phyloP scores from a whole-genome alignment of 2,113 vertebrate species.

The Agapornis roseicollis region DNA sequence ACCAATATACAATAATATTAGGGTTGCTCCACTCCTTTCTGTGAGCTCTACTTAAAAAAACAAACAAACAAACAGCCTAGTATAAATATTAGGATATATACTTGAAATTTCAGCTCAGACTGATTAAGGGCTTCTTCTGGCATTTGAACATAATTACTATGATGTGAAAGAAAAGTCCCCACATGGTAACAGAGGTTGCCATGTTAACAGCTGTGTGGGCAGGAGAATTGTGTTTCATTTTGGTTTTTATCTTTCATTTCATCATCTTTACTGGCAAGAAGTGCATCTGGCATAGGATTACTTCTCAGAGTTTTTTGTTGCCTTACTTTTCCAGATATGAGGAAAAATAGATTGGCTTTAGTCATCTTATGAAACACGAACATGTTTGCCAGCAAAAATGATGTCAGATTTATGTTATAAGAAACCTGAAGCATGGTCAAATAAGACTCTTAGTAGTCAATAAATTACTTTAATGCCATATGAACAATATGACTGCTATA shows the following conservation, averaged over 20 bases:
- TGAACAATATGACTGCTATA: not conserved
- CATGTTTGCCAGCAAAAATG: not conserved
- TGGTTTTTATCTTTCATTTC: constrained; percentile 57
- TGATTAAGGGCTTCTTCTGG: not conserved
- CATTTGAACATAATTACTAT: constrained; percentile 28
- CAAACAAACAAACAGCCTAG: not conserved
- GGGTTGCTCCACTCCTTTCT: not conserved
- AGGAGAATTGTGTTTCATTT: constrained; percentile 49
- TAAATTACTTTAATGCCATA: constrained; percentile 3
- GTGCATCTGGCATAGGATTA: constrained; percentile 21
- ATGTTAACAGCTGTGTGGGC: constrained; percentile 12
- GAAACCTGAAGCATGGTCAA: not conserved
- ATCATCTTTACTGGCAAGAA: not conserved
- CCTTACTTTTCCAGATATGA: not conserved
- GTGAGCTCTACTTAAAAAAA: not conserved
- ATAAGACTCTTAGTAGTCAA: not conserved
- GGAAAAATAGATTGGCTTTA: not conserved
- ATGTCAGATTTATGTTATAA: not conserved
- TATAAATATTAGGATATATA: not conserved
- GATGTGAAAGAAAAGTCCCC: constrained; percentile 53
- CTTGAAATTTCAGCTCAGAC: not conserved
- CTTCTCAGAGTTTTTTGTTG: not conserved
- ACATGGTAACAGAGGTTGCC: constrained; percentile 47
- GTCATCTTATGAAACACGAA: not conserved
- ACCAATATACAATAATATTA: not conserved